phyloP scores from a whole-genome alignment of 2,113 vertebrate genomes.

The human (Homo sapiens) region DNA sequence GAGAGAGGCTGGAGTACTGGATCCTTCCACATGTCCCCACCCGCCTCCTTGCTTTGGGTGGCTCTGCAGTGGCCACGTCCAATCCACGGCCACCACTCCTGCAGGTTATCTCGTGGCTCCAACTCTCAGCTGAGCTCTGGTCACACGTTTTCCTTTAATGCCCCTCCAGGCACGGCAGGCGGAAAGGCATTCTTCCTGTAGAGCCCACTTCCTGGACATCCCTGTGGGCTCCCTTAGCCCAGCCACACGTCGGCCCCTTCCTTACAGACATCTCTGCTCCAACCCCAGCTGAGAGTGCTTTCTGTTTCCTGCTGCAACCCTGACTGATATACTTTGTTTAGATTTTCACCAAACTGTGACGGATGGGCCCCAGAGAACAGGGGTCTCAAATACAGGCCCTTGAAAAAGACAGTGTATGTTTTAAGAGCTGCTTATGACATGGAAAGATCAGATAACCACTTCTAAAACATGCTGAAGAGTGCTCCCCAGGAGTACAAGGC shows the following conservation, averaged over 20 bases:
- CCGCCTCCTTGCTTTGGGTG: fast-evolving
- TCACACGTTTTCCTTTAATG: too few relatives aligned
- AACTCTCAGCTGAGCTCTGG: not conserved
- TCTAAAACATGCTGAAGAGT: not conserved
- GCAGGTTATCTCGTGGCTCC: not conserved
- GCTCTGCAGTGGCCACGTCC: not conserved
- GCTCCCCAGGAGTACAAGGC: fast-evolving
- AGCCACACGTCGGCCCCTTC: not conserved
- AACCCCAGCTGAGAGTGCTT: not conserved
- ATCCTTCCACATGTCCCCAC: fast-evolving
- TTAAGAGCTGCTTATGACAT: not conserved
- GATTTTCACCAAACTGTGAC: not conserved
- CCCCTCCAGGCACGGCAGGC: not conserved
- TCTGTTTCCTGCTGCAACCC: not conserved
- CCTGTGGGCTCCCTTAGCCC: not conserved
- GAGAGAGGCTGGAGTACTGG: not conserved
- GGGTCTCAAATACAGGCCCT: not conserved
- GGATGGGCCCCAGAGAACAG: not conserved
- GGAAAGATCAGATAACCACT: not conserved
- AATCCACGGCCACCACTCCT: not conserved
- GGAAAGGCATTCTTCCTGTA: not conserved
- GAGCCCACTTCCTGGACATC: too few relatives aligned
- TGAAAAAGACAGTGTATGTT: not conserved
- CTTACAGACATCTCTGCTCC: not conserved
- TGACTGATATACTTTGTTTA: not conserved